Base-by-base conservation (phyloP, 2,797 vertebrate species). In the Anguilla megastoma region DNA sequence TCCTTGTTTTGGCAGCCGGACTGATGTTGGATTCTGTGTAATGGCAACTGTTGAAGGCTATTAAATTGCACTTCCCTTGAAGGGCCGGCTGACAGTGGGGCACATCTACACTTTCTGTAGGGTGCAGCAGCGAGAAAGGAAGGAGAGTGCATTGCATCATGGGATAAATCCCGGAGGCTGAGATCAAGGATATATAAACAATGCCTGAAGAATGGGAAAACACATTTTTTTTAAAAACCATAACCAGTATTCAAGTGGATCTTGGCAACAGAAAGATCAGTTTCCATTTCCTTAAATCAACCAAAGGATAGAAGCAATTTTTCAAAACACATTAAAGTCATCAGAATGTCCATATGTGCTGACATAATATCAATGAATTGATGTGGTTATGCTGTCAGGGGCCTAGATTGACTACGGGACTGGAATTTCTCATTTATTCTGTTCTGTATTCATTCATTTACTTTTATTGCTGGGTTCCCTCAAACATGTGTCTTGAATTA, bases 41-140 rank as follows among this genome's bases (percentile, higher is more conserved):
- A 94, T 95, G 94, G 94, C 94, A 94, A 94, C 93, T 94, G 94
- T 93, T 94, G 94, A 95, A 95, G 95, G 93, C 91, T 93, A 93
- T 95, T 95, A 95, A 96, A 95, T 94, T 94, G 94, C 93, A 90
- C 92, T 91, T 89, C 60, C 90, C 93, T 92, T 96, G 94, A 95
- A 93, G 92, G 93, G 92, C 92, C 8, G 90, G 92, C 93, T 95
- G 95, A 95, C 95, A 95, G 93, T 92, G 91, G 92, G 91, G 92
- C 91, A 92, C 91, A 92, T 93, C 93, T 87, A 71, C 90, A 91
- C 91, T 90, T 93, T 91, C 63, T 45, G 14, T 76, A 90, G 91
- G 56, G 56, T 0, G 21, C 18, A 50, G 18, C 45, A 30, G 86
- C 60, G 88, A 48, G 85, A 74, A 86, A 50, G 45, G 21, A 30